A percentile compares a stretch with the other conserved stretches of the same genome.
phyloP scores from a whole-genome alignment of 2,888 invertebrate genomes.

The Parochlus steinenii region DNA sequence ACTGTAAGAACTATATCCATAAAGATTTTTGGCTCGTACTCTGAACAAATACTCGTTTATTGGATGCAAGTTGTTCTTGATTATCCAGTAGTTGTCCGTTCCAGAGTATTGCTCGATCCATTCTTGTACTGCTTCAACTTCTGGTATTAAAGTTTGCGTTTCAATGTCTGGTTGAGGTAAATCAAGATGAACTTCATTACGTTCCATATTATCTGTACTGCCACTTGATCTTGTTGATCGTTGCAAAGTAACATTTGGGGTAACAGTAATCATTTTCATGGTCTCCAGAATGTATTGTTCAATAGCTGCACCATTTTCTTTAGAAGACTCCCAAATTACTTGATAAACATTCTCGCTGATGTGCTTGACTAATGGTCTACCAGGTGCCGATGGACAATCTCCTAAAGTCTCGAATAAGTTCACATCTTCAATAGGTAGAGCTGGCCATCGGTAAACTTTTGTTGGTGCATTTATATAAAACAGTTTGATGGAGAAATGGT shows the following conservation, averaged over 20 bases:
- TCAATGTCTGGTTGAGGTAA: conserved; percentile 17
- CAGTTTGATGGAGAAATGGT: conserved; percentile 52
- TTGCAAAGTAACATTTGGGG: conserved; percentile 12
- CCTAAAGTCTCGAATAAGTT: conserved; percentile 52
- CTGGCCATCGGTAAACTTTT: conserved; percentile 48
- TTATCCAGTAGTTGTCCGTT: conserved; percentile 66
- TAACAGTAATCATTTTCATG: conserved; percentile 21
- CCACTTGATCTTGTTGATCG: conserved; percentile 4
- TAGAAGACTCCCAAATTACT: conserved; percentile 65
- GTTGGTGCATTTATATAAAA: conserved; percentile 43
- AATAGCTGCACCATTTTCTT: conserved; percentile 59
- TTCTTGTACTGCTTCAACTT: conserved; percentile 38
- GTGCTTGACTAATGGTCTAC: conserved; percentile 53
- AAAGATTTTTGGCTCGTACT: conserved; percentile 59
- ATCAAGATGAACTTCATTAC: conserved; percentile 28
- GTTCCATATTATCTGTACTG: conserved; percentile 15
- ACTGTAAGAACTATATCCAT: conserved; percentile 72
- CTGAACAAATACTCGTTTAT: conserved; percentile 51
- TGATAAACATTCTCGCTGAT: conserved; percentile 57
- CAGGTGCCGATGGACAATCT: conserved; percentile 65
- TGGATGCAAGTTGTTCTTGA: conserved; percentile 41
- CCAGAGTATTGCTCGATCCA: conserved; percentile 61
- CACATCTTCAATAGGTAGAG: conserved; percentile 48
- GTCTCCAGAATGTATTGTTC: conserved; percentile 62
- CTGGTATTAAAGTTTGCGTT: conserved; percentile 26